Conservation (phyloP, 2,888 invertebrate species). For the Nephrotoma guestfalica region DNA sequence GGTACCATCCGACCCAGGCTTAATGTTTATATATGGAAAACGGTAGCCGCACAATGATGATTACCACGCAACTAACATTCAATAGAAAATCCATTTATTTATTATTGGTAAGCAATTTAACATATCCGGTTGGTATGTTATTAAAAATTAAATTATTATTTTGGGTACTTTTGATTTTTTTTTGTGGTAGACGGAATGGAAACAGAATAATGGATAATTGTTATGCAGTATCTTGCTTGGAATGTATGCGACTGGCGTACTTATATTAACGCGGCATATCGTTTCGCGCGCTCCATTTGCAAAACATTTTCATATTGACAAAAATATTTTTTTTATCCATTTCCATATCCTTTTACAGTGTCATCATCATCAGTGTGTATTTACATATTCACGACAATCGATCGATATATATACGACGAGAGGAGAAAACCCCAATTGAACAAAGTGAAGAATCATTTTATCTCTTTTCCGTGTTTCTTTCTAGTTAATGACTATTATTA, state of each 20-base stretch:
- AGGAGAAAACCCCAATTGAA: background rate
- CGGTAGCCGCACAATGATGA: background rate
- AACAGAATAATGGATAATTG: background rate
- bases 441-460: conserved; percentile 5
- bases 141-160: background rate
- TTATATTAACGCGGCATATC: too few relatives aligned
- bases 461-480: conserved; percentile 5
- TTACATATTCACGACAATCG: background rate
- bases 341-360: background rate
- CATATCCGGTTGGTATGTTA: background rate
- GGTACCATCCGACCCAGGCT: background rate
- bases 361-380: background rate
- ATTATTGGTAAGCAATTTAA: background rate
- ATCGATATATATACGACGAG: background rate
- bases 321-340: background rate
- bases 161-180: background rate
- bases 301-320: background rate
- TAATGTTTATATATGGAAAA: background rate
- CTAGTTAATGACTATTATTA: conserved; percentile 6
- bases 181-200: background rate
- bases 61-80: background rate
- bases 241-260: background rate
- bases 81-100: background rate
- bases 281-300: too few relatives aligned
- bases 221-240: background rate